Percentiles rank a stretch among this genome's conserved stretches.
Conservation (phyloP, 53 echinoderm and acorn worm genomes). For the Apostichopus leukothele region DNA sequence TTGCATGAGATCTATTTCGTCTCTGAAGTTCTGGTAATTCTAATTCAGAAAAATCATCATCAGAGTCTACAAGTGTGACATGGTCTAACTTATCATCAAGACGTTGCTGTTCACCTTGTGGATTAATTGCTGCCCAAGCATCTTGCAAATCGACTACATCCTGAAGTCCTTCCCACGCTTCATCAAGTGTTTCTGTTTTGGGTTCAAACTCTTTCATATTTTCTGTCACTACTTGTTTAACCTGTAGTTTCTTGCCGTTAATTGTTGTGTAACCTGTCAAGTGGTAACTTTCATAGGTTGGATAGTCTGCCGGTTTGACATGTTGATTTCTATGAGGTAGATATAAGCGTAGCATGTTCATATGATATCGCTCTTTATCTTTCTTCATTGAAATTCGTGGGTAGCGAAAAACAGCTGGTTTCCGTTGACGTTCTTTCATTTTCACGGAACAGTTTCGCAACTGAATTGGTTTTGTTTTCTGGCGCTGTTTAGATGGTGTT, state of each 20-base stretch:
- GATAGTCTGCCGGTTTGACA: not conserved
- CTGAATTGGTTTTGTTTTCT: not conserved
- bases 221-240: not conserved
- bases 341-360: not conserved
- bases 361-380: conserved; percentile 18
- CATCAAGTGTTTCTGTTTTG: not conserved
- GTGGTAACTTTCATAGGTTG: conserved; percentile 19
- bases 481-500: too few species aligned
- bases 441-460: not conserved
- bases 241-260: not conserved
- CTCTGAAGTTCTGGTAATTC: conserved; percentile 4
- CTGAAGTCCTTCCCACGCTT: not conserved
- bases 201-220: conserved; percentile 22
- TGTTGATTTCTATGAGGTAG: not conserved
- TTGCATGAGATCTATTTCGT: conserved; percentile 3
- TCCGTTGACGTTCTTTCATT: not conserved
- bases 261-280: not conserved
- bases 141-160: conserved; percentile 1
- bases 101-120: conserved; percentile 31
- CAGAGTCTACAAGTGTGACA: not conserved
- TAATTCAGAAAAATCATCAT: conserved; percentile 8
- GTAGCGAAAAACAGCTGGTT: not conserved
- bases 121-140: conserved; percentile 52
- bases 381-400: not conserved
- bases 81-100: not conserved